Base-by-base conservation (phyloP, 2,888 invertebrate species). In the Atethmia centrago region DNA sequence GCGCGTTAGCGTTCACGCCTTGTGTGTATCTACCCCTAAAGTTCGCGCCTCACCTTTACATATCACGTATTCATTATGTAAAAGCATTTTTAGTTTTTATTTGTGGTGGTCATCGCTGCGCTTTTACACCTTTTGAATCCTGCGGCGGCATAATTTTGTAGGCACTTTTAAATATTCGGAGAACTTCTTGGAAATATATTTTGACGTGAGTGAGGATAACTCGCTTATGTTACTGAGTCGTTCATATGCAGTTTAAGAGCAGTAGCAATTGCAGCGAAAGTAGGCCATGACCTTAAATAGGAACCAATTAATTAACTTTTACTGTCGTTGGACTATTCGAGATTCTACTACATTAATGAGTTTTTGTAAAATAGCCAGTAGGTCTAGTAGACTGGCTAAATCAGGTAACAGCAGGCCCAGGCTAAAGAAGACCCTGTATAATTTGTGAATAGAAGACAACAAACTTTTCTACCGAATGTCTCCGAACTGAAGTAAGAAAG, bases 1-100 rank as follows among this genome's bases (percentile, higher is more conserved):
- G 88, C 87, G 90, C 87, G 93, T 96, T 96, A 96, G 93, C 93
- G 90, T 95, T 95, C 93, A 96, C 96, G 94, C 96, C 95, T 95
- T 89, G 88, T 92, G 94, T 95, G 91, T 95, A 88, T 89, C 92
- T 92, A 95, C 95, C 95, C 95, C 91, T 93, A 94, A 93, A 92
- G 91, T 93, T 96, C 94, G 94, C 96, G 92, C 95, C 95, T 95
- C 87, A 74, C 77, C 87, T 86, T 82, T 92, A 96, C 94, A 96
- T 96, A 95, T 90, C 95, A 92, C 88, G 79, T 88, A 83, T 87
- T 84, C 91, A 93, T 91, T 95, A 95, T 94, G 90, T 95, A 93
- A 71, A 75, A 70, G 84, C 87, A 82, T 87, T 82, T 88, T 82
- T 71, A 25, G 58, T 66, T 83, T 85, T 77, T 79, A 74, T 88